Evolutionary conservation across 2,888 invertebrate genomes (phyloP), one percentile per base, ranked within the genome.

Genomic region (Phlogophora meticulosa): DNA sequence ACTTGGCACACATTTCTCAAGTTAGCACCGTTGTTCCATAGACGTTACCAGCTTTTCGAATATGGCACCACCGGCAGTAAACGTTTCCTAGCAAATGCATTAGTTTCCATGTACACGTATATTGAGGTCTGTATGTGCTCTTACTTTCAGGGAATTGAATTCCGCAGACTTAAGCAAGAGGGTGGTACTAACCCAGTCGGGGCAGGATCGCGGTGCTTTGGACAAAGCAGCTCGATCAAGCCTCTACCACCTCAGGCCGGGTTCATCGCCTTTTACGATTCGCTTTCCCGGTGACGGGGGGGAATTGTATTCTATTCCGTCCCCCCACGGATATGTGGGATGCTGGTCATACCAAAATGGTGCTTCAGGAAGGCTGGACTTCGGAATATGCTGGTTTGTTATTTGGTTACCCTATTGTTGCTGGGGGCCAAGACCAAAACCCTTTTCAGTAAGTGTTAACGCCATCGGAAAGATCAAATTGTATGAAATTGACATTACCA

Each of bases 201-300:
- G 60, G 38, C 36, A 63, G 60, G 17, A 32, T 10, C 58, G 49
- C 28, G 43, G 53, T 67, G 24, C 71, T 70, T 71, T 34, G 10
- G 2, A 10, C 1, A 62, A 61, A 75, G 76, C 20, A 56, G 45
- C 48, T 43, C 61, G 34, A 7, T 42, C 34, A 60, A 73, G 32
- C 49, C 45, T 63, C 83, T 82, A 71, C 80, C 80, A 82, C 82
- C 80, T 72, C 70, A 4, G 55, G 59, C 76, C 80, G 76, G 78
- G 76, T 62, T 72, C 72, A 61, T 78, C 72, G 81, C 82, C 79
- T 77, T 49, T 73, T 81, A 81, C 81, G 82, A 81, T 69, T 77
- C 82, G 81, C 75, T 81, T 64, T 40, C 82, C 80, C 79, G 73
- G 72, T 61, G 69, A 43, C 79, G 79, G 79, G 64, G 72, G 73